Evolutionary conservation across 1,140 invertebrate genomes (phyloP).

Genomic region (Drosophila kurseongensis): DNA sequence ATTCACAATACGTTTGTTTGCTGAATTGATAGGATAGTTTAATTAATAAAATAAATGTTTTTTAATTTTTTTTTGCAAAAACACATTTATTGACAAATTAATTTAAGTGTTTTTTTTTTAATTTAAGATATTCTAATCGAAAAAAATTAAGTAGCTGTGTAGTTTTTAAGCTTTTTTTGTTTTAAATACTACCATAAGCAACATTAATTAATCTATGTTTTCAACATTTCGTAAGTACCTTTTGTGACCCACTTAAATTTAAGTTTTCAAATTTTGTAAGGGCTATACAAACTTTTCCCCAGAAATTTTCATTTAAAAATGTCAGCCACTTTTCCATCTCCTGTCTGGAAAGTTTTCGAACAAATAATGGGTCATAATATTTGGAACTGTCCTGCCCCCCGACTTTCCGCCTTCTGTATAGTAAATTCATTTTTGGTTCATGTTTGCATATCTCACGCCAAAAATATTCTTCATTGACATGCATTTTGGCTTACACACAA

Average conservation of each 20-base stretch:
- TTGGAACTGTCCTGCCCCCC: constrained; percentile 4
- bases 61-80: no score
- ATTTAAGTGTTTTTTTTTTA: no score
- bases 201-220: no score
- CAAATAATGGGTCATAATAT: constrained; percentile 38
- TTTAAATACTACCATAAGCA: no score
- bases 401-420: constrained; percentile 29
- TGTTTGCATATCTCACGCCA: constrained; percentile 74
- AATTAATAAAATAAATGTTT: no score
- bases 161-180: no score
- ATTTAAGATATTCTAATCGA: no score
- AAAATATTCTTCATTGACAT: constrained; percentile 75
- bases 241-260: no score
- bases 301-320: constrained; percentile 4
- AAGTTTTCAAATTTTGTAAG: not conserved
- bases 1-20: not conserved
- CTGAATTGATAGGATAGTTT: not conserved
- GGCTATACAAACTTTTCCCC: not conserved
- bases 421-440: constrained; percentile 72
- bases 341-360: constrained; percentile 32
- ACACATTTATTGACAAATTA: no score
- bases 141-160: no score
- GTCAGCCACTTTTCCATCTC: constrained; percentile 34
- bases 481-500: constrained; percentile 71
- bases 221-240: no score